These are phyloP conservation scores for Tetrapedia diversipes DNA, from an alignment of 2,888 invertebrate species.

Conservation along the genomic window DNA sequence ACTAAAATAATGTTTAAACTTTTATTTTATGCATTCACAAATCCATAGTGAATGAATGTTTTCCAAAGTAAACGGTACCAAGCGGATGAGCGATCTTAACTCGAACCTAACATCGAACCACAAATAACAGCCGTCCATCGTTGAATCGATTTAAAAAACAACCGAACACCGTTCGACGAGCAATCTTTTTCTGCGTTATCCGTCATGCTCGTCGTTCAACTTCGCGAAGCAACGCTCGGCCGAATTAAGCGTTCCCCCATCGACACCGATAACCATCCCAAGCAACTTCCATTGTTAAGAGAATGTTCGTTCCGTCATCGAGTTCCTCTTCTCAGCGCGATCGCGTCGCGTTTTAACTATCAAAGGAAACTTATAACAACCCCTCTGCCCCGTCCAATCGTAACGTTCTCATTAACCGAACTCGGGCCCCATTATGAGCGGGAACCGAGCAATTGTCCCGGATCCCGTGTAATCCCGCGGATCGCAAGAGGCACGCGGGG, in stretches of 20 bases:
- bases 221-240: no score
- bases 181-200: no score
- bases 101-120: no score
- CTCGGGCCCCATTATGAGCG: background rate
- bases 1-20: no score
- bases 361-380: slow-evolving; percentile 5
- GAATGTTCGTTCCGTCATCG: background rate
- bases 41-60: no score
- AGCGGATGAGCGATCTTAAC: no score
- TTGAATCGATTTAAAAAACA: no score
- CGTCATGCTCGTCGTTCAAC: no score
- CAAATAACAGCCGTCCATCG: no score
- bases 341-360: background rate
- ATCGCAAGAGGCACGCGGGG: slow-evolving; percentile 23
- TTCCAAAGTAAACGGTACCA: no score
- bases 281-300: slow-evolving; percentile 36
- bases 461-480: slow-evolving; percentile 8
- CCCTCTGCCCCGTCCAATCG: background rate
- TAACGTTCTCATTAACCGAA: slow-evolving; percentile 1
- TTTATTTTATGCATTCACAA: no score
- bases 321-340: slow-evolving; percentile 1
- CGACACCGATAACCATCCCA: background rate
- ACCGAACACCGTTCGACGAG: no score
- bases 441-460: slow-evolving; percentile 1
- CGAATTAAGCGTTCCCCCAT: background rate